A percentile compares a stretch with the other conserved stretches of the same genome.
Evolutionary conservation across 2,797 vertebrate genomes (phyloP).

Genomic region (Lepilemur ruficaudatus): DNA sequence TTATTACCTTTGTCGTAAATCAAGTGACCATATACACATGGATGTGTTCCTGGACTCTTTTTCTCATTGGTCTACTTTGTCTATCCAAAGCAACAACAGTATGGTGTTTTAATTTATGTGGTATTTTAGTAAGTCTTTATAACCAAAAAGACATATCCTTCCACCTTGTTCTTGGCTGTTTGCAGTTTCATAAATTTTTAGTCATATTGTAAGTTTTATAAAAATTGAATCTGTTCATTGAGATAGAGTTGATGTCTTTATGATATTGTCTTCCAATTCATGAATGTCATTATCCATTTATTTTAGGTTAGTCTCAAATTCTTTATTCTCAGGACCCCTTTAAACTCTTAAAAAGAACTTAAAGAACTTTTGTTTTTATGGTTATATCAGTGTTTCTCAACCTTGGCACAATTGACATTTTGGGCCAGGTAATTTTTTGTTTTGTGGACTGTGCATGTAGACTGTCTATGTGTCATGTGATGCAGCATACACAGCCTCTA

Average conservation of each 20-base stretch:
- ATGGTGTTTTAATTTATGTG: neutral
- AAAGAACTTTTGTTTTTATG: neutral
- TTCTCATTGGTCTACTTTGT: neutral
- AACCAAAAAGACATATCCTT: neutral
- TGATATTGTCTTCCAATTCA: neutral
- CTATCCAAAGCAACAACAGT: neutral
- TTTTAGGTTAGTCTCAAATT: neutral
- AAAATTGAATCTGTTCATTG: constrained; percentile 30
- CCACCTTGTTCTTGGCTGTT: neutral
- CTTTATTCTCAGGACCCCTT: neutral
- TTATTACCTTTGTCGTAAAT: neutral
- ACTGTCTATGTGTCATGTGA: neutral
- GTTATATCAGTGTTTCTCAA: neutral
- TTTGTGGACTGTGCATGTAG: neutral
- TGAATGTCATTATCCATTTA: neutral
- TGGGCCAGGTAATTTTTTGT: neutral
- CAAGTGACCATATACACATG: neutral
- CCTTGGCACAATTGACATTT: neutral
- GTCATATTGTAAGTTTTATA: neutral
- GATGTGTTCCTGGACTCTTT: neutral
- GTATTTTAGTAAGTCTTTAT: neutral
- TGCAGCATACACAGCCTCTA: neutral
- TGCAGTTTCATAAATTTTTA: constrained; percentile 4
- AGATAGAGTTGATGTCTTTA: neutral
- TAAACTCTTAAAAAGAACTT: neutral